These are phyloP conservation scores for Drosophila suboccidentalis DNA, from an alignment of 2,888 invertebrate genomes.

Conservation along the genomic window DNA sequence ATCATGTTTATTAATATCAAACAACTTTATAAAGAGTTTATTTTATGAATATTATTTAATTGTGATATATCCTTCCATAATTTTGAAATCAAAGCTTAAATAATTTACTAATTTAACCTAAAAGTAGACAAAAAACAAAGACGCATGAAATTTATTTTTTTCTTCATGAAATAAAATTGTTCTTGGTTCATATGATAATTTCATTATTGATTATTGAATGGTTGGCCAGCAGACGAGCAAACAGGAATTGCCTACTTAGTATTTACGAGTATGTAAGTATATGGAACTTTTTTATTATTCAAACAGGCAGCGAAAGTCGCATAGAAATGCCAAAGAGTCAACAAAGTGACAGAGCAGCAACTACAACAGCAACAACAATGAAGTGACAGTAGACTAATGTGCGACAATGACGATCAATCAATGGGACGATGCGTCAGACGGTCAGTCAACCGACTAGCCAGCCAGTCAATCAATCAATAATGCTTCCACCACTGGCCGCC, in stretches of 20 bases:
- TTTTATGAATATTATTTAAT: too few relatives aligned
- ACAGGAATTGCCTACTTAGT: constrained; percentile 2
- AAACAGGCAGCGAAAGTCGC: not conserved
- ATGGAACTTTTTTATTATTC: not conserved
- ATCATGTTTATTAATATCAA: too few relatives aligned
- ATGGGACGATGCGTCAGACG: constrained; percentile 64
- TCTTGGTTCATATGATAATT: constrained; percentile 12
- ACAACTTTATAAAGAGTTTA: too few relatives aligned
- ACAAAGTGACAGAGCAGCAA: constrained; percentile 24
- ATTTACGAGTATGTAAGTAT: constrained; percentile 1
- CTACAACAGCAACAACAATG: constrained; percentile 12
- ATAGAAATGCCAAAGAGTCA: constrained; percentile 9
- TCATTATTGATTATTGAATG: constrained; percentile 18
- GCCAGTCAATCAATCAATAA: constrained; percentile 67
- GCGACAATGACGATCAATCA: constrained; percentile 61
- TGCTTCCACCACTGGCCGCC: constrained; percentile 25
- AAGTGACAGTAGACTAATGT: constrained; percentile 47
- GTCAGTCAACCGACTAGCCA: constrained; percentile 57
- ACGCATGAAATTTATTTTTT: too few relatives aligned
- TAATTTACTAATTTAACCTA: too few relatives aligned
- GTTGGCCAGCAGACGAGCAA: not conserved
- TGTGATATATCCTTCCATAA: too few relatives aligned
- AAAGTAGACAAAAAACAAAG: too few relatives aligned
- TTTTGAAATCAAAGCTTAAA: too few relatives aligned
- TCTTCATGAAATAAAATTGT: too few relatives aligned